Base-by-base conservation (phyloP, 2,888 invertebrate genomes). In the Anthophora plumipes region DNA sequence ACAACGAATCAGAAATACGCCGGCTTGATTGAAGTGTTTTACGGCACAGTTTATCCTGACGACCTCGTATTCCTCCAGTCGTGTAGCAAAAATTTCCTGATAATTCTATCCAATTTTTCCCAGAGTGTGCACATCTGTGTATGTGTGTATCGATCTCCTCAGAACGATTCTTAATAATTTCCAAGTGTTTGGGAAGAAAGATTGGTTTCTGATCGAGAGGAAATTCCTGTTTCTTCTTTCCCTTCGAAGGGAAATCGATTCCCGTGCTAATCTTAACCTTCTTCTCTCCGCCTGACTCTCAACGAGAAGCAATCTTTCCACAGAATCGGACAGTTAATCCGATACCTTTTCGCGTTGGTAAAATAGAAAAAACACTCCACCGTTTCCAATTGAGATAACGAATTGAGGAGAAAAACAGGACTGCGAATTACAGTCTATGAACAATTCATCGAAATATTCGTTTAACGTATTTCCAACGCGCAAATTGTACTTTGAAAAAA, bases 11-110 rank as follows among this genome's bases (percentile, higher is more conserved):
- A 39, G 46, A 57, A 55, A 76, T 22, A 50, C 14, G n/a, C 14
- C 43, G 20, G 17, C 5, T 43, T 43, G 79, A 79, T 69, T 37
- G 78, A 78, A 78, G 57, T 57, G 22, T 64, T 79, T 79, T 70
- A 79, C 46, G 77, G 39, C 59, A 37, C 50, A 3, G 7, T 43
- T 61, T 8, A 60, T 22, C 2, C 7, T 1, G n/a, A 2, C 3
- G 12, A 63, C 9, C n/a, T n/a, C 20, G 8, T 5, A 37, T 25
- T 57, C 20, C 55, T 14, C 12, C 12, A 17, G 37, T 25, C 63
- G n/a, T 54, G 20, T 25, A 46, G 59, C 17, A 9, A n/a, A 8
- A 52, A 31, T 20, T 64, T 43, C 8, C n/a, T 6, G 43, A 17
- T 25, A 50, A 46, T 8, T 50, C n/a, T 25, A 31, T n/a, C 67